These are phyloP conservation scores for Bombycilla garrulus DNA, from an alignment of 2,113 vertebrate species.

Conservation along the genomic window DNA sequence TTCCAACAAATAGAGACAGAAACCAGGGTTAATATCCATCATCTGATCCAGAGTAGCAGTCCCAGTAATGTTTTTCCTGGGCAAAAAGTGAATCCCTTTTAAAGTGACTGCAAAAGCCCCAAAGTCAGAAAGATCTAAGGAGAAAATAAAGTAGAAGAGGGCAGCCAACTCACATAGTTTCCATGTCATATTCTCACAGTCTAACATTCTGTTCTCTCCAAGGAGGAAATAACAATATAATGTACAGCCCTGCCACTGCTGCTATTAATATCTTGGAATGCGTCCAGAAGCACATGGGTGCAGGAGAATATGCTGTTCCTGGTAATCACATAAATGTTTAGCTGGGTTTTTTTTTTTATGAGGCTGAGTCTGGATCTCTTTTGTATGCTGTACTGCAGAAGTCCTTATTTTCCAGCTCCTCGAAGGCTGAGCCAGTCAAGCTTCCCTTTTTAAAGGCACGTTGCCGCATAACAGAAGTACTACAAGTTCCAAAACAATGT, in stretches of 20 bases:
- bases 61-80: not conserved
- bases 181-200: slow-evolving; percentile 67
- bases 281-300: slow-evolving; percentile 55
- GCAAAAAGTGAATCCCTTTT: slow-evolving; percentile 24
- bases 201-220: slow-evolving; percentile 72
- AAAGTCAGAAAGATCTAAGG: slow-evolving; percentile 56
- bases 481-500: slow-evolving; percentile 57
- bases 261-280: slow-evolving; percentile 74
- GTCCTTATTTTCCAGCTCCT: slow-evolving; percentile 58
- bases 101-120: slow-evolving; percentile 18
- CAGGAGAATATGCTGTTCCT: slow-evolving; percentile 60
- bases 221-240: slow-evolving; percentile 74
- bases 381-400: not conserved
- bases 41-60: not conserved
- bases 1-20: not conserved
- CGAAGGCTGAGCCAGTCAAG: not conserved
- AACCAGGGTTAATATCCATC: not conserved
- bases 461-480: slow-evolving; percentile 33
- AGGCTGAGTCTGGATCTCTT: slow-evolving; percentile 9
- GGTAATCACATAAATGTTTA: slow-evolving; percentile 34
- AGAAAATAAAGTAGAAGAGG: slow-evolving; percentile 43
- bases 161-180: slow-evolving; percentile 65
- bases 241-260: slow-evolving; percentile 60
- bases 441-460: slow-evolving; percentile 13
- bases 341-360: slow-evolving; percentile 34